Conservation (phyloP, 2,888 invertebrate genomes). For the Apomyelois bistriatella region DNA sequence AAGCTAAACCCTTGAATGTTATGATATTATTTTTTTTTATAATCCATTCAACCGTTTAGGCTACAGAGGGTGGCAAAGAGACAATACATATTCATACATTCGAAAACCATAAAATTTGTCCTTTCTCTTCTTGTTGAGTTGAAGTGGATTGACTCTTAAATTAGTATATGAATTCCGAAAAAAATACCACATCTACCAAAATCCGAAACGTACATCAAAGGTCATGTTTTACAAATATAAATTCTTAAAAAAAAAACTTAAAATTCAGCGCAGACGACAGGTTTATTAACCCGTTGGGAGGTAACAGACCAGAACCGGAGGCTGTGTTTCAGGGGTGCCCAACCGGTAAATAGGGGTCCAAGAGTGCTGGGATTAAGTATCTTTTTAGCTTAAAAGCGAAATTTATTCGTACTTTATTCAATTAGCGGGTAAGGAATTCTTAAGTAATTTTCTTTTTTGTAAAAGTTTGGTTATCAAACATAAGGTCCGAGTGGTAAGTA, state of each 20-base stretch:
- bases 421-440: neutral
- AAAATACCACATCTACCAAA: neutral
- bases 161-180: too few species aligned
- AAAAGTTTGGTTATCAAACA: too few species aligned
- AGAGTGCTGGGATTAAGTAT: slow-evolving; percentile 19
- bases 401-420: slow-evolving; percentile 11
- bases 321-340: slow-evolving; percentile 40
- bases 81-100: too few species aligned
- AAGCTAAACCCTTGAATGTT: too few species aligned
- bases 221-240: neutral
- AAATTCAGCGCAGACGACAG: slow-evolving; percentile 29
- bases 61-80: too few species aligned
- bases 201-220: neutral
- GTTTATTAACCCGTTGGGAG: slow-evolving; percentile 37
- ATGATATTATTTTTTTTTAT: too few species aligned
- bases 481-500: too few species aligned
- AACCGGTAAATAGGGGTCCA: slow-evolving; percentile 34
- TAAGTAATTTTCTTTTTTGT: neutral
- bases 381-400: slow-evolving; percentile 3
- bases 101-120: too few species aligned
- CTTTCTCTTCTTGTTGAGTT: too few species aligned
- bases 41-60: too few species aligned
- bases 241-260: slow-evolving; percentile 23
- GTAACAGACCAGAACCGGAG: slow-evolving; percentile 42
- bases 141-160: too few species aligned